Evolutionary conservation across 2,797 vertebrate genomes (phyloP).

Genomic region (Enteromius radiatus): DNA sequence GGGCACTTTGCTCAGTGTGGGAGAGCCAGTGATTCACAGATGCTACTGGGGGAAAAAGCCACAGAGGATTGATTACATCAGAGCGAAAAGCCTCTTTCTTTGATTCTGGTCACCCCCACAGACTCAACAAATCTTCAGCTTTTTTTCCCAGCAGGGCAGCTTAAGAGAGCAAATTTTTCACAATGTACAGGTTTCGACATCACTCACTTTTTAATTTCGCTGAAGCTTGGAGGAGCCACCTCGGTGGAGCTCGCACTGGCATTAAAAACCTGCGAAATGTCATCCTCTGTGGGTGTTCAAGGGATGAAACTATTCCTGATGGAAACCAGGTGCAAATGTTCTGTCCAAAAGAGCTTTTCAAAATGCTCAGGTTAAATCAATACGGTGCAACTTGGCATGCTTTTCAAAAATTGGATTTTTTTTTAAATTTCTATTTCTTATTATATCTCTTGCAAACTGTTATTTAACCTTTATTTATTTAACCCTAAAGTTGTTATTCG

Average conservation of each 20-base stretch:
- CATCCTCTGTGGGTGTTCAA: constrained; percentile 13
- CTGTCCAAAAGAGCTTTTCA: background rate
- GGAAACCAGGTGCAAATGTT: background rate
- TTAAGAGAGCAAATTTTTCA: constrained; percentile 15
- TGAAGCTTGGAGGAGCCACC: background rate
- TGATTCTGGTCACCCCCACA: background rate
- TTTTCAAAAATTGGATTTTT: too few species aligned
- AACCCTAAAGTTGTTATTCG: too few species aligned
- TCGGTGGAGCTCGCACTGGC: background rate
- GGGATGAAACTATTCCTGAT: background rate
- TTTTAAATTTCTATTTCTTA: too few species aligned
- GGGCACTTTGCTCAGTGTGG: constrained; percentile 35
- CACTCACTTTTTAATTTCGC: constrained; percentile 33
- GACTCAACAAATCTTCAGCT: constrained; percentile 18
- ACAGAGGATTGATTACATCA: constrained; percentile 44
- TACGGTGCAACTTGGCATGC: background rate
- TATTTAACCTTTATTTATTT: too few species aligned
- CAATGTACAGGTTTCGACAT: constrained; percentile 12
- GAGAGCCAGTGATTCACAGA: constrained; percentile 33
- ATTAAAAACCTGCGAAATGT: constrained; percentile 20
- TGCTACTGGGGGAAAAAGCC: constrained; percentile 6
- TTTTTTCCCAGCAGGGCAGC: constrained; percentile 20
- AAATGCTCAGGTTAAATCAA: background rate
- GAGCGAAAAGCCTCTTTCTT: constrained; percentile 27
- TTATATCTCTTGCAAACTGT: too few species aligned